These are phyloP conservation scores for Hypena proboscidalis DNA, from an alignment of 2,888 invertebrate genomes.

Conservation along the genomic window DNA sequence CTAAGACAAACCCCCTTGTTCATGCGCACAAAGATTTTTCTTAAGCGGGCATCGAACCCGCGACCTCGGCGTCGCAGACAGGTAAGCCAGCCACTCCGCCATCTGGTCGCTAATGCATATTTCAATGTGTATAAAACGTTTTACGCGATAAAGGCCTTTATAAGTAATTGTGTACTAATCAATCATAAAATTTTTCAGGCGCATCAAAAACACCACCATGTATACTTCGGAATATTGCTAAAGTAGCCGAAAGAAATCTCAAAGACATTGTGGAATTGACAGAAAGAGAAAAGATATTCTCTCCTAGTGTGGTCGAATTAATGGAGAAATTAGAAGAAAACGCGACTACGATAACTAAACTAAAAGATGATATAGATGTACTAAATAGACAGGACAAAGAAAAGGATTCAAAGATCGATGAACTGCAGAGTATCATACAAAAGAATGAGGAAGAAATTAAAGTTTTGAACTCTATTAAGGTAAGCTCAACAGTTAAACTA, in stretches of 20 bases:
- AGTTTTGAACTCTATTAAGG: constrained; percentile 46
- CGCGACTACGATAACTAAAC: constrained; percentile 48
- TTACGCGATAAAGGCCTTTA: no score
- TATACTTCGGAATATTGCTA: constrained; percentile 72
- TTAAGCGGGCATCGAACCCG: no score
- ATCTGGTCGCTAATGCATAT: no score
- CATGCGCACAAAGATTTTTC: no score
- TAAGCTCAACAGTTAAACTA: constrained; percentile 19
- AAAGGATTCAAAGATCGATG: constrained; percentile 62
- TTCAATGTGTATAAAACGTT: no score
- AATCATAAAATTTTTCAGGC: constrained; percentile 38
- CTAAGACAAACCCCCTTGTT: no score
- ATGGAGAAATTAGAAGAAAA: constrained; percentile 73
- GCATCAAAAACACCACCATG: constrained; percentile 76
- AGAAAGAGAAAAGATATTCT: constrained; percentile 84
- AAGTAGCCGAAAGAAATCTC: constrained; percentile 79
- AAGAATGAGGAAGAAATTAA: constrained; percentile 53
- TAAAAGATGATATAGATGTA: constrained; percentile 62
- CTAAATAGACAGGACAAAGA: constrained; percentile 52
- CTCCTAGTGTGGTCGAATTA: constrained; percentile 73
- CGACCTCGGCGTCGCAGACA: no score
- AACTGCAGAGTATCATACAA: constrained; percentile 54
- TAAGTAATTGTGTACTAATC: not conserved
- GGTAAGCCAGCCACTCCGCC: no score
- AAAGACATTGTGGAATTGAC: constrained; percentile 85